Conservation (phyloP, 2,113 vertebrate genomes). For the Odocoileus virginianus region DNA sequence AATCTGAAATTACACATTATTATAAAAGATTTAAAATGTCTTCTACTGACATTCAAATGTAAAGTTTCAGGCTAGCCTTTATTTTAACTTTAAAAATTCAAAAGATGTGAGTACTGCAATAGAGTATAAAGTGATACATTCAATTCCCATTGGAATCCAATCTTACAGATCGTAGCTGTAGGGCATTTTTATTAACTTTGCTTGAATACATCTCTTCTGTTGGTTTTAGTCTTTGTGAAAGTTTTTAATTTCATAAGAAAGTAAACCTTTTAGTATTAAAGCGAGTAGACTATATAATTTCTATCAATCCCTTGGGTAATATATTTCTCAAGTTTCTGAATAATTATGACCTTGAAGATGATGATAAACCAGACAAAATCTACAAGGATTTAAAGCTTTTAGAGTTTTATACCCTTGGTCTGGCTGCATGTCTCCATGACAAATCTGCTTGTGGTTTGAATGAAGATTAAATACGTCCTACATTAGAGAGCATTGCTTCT, state of each 20-base stretch:
- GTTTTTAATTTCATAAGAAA: conserved; percentile 63
- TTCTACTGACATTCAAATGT: conserved; percentile 37
- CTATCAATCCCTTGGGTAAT: conserved; percentile 38
- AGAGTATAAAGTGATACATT: conserved; percentile 19
- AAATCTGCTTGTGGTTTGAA: background rate
- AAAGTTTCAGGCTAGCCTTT: conserved; percentile 32
- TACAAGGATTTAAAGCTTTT: conserved; percentile 26
- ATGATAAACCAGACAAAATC: conserved; percentile 23
- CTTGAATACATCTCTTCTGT: conserved; percentile 44
- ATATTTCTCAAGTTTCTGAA: conserved; percentile 43
- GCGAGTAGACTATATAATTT: conserved; percentile 33
- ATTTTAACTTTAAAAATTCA: conserved; percentile 55
- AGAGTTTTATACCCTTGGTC: background rate
- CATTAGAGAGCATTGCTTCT: background rate
- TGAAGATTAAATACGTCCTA: conserved; percentile 14
- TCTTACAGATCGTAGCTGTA: conserved; percentile 49
- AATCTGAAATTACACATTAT: background rate
- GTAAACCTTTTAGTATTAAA: conserved; percentile 61
- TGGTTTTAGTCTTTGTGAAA: conserved; percentile 57
- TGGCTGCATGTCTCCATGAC: background rate
- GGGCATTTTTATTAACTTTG: conserved; percentile 63
- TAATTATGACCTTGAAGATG: conserved; percentile 59
- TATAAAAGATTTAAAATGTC: conserved; percentile 11
- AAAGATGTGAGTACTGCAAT: background rate
- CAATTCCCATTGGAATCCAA: conserved; percentile 33